Evolutionary conservation across 2,888 invertebrate genomes (phyloP), one percentile per base, ranked within the genome.

Genomic region (Drosophila maculinotata): DNA sequence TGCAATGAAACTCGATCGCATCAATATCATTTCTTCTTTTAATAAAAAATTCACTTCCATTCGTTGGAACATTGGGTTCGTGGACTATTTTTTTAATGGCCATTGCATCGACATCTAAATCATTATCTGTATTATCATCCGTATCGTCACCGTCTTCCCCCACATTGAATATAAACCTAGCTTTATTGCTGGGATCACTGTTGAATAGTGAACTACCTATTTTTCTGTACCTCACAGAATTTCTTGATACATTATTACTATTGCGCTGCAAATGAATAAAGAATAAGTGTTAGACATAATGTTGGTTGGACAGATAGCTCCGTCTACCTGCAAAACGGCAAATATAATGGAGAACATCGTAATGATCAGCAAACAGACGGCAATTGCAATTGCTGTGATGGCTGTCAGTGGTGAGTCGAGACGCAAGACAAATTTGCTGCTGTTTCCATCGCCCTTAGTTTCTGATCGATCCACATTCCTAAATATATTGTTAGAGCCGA

Each of bases 291-390:
- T 14, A 15, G 20, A 8, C 1, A 4, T 30, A 1, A 6, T 7
- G n/a, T 28, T 38, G 7, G 12, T 1, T 20, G 3, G 4, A n/a
- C n/a, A n/a, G n/a, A n/a, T n/a, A n/a, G 12, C 31, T 20, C 6
- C 12, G 69, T 81, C 86, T 91, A 96, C 96, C 95, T 96, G 96
- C 83, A 96, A 91, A 58, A 94, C 93, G 74, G 95, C 92, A 87
- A 96, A 94, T 70, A 95, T 94, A 17, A 94, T 93, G 14, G 95
- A 93, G 90, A 96, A 95, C 53, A 96, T 92, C 1, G 94, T 93
- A 12, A 95, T 93, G 67, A 95, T 94, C 68, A 94, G 94, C 56
- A 95, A 93, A 88, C 95, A 95, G 56, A 93, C 94, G 54, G 94
- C 94, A 68, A 95, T 92, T 39, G 94, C 94, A 84, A 95, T 92